Conservation (phyloP, 2,888 invertebrate genomes). For the Alitta virens region DNA sequence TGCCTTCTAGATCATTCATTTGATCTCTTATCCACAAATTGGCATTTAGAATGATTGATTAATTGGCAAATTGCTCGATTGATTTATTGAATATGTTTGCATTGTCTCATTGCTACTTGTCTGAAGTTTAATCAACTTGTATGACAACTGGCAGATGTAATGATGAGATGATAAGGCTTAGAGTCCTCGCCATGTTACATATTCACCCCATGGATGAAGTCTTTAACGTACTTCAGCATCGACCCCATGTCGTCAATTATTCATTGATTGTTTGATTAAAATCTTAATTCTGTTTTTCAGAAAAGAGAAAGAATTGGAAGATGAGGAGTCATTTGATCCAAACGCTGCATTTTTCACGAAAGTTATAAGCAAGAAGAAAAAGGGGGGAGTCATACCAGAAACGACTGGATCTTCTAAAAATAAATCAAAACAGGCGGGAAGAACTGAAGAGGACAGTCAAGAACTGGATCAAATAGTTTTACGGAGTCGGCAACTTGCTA, state of each 20-base stretch:
- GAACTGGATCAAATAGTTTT: constrained; percentile 50
- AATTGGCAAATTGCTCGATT: too few relatives aligned
- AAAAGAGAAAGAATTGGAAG: constrained; percentile 5
- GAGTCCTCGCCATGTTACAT: too few relatives aligned
- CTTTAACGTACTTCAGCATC: background rate
- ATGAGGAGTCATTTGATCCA: constrained; percentile 39
- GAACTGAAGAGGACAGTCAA: constrained; percentile 31
- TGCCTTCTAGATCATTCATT: too few relatives aligned
- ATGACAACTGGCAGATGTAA: too few relatives aligned
- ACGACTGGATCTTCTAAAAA: constrained; percentile 5
- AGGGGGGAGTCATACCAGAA: constrained; percentile 24
- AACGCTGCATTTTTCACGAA: constrained; percentile 52
- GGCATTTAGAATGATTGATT: too few relatives aligned
- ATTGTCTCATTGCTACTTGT: too few relatives aligned
- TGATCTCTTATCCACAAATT: too few relatives aligned
- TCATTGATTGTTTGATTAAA: background rate
- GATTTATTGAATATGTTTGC: too few relatives aligned
- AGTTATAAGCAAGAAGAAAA: constrained; percentile 54
- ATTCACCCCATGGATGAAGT: too few relatives aligned
- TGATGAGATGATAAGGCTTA: too few relatives aligned
- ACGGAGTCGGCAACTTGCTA: constrained; percentile 54
- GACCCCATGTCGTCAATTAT: background rate
- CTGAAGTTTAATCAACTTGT: too few relatives aligned
- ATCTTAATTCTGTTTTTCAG: background rate
- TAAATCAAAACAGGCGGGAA: constrained; percentile 13